phyloP scores from a whole-genome alignment of 2,797 vertebrate species.

The Bufotes viridis region DNA sequence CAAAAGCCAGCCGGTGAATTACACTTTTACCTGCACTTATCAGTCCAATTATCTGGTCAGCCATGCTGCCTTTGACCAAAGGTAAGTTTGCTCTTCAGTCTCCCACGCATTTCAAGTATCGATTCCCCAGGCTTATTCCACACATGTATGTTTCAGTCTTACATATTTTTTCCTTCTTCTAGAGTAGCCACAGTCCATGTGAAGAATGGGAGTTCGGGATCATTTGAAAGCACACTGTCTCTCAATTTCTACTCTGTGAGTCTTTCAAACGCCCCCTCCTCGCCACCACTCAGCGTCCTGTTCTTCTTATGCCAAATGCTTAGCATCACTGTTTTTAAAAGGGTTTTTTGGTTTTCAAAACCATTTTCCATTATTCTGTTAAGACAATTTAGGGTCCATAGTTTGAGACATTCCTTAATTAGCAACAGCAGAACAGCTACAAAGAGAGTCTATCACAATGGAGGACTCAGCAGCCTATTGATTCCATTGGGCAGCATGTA shows the following conservation, averaged over 20 bases:
- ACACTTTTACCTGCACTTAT: slow-evolving; percentile 94
- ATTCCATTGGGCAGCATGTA: neutral
- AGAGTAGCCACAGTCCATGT: slow-evolving; percentile 98
- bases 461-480: neutral
- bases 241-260: slow-evolving; percentile 99
- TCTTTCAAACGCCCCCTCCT: slow-evolving; percentile 61
- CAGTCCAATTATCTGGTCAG: slow-evolving; percentile 94
- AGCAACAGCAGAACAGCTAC: neutral
- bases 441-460: neutral
- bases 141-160: slow-evolving; percentile 77
- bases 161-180: slow-evolving; percentile 87
- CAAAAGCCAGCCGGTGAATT: slow-evolving; percentile 96
- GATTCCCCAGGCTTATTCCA: slow-evolving; percentile 55
- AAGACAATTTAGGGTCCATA: neutral
- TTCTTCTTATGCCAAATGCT: neutral
- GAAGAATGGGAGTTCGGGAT: slow-evolving; percentile 97
- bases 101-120: neutral
- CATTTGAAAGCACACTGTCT: slow-evolving; percentile 96
- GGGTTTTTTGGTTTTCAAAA: too few relatives aligned
- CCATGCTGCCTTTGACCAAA: slow-evolving; percentile 97
- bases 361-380: too few relatives aligned
- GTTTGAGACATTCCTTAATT: neutral
- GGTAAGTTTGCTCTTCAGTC: slow-evolving; percentile 76
- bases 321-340: neutral
- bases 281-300: neutral